Conservation (phyloP, 2,888 invertebrate genomes). For the Cremastobaeus sp. region DNA sequence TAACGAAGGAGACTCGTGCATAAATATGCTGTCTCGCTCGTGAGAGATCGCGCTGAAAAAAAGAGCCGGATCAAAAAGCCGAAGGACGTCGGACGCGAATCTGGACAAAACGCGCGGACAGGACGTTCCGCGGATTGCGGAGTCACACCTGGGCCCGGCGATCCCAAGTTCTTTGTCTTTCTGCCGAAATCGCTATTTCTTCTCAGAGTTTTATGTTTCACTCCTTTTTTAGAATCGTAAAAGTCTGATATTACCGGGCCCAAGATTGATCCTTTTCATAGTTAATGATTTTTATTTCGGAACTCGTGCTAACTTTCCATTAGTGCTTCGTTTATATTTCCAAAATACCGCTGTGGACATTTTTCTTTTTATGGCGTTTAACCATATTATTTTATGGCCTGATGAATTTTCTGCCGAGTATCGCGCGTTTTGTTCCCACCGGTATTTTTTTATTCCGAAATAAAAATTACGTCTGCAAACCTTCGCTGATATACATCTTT, state of each 20-base stretch:
- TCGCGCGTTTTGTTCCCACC: not conserved
- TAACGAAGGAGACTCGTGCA: constrained; percentile 74
- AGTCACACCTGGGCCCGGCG: constrained; percentile 69
- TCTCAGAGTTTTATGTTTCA: constrained; percentile 51
- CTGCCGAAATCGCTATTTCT: constrained; percentile 58
- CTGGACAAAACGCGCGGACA: constrained; percentile 64
- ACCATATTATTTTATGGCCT: not conserved
- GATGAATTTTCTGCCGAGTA: too few species aligned
- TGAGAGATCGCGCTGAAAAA: constrained; percentile 67
- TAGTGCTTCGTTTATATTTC: constrained; percentile 40
- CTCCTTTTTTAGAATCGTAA: constrained; percentile 49
- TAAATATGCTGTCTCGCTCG: constrained; percentile 68
- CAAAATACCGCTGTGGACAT: constrained; percentile 25
- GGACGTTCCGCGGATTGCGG: constrained; percentile 72
- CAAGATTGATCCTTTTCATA: constrained; percentile 40
- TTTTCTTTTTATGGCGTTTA: not conserved
- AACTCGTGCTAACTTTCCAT: constrained; percentile 40
- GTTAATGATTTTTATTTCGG: constrained; percentile 51
- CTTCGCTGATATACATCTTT: constrained; percentile 14
- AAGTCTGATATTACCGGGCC: constrained; percentile 41
- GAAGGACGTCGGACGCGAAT: constrained; percentile 55
- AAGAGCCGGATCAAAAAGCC: constrained; percentile 66
- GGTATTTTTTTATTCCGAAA: not conserved
- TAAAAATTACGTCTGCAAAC: not conserved
- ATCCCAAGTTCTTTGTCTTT: constrained; percentile 55